Base-by-base conservation (phyloP, 2,113 vertebrate genomes). In the Tachysurus fulvidraco region DNA sequence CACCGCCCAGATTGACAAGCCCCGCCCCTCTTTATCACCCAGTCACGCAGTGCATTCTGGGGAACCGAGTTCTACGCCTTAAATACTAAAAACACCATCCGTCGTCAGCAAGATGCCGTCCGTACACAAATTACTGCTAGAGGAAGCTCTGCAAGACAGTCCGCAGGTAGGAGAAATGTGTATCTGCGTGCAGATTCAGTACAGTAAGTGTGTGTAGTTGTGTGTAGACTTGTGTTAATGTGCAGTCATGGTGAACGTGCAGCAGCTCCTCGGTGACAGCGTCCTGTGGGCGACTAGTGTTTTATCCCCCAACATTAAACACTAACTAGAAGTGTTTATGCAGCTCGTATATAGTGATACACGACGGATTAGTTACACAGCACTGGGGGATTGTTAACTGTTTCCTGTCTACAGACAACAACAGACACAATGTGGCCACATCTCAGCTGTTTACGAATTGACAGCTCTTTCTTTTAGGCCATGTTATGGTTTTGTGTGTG, bases 61-160 rank as follows among this genome's bases (percentile, higher is more conserved):
- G 93, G 94, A 93, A 93, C 17, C 0, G 92, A 94, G 94, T 96
- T 86, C 89, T 44, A 62, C 74, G 28, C 80, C 57, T 41, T 89
- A 9, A 90, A 93, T 93, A 91, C 94, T 94, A 95, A 88, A 92
- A 89, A 55, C 83, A 83, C 82, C 83, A 81, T 89, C 84, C 88
- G 84, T 88, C 30, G 86, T 89, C 86, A 92, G 91, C 96, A 94
- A 95, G 93, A 99, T 99, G 98, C 98, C 98, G 83, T 96, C 96
- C 91, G 96, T 98, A 86, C 98, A 99, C 91, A 99, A 96, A 90
- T 95, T 99, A 89, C 96, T 98, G 64, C 92, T 99, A 88, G 98
- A 99, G 91, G 98, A 99, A 81, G 97, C 98, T 65, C 89, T 99
- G 90, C 97, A 97, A 92, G 98, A 99, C 94, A 99, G 98, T 94